A percentile compares a stretch with the other conserved stretches of the same genome.
phyloP scores from a whole-genome alignment of 1,140 invertebrate genomes.

The Coptotermes formosanus region DNA sequence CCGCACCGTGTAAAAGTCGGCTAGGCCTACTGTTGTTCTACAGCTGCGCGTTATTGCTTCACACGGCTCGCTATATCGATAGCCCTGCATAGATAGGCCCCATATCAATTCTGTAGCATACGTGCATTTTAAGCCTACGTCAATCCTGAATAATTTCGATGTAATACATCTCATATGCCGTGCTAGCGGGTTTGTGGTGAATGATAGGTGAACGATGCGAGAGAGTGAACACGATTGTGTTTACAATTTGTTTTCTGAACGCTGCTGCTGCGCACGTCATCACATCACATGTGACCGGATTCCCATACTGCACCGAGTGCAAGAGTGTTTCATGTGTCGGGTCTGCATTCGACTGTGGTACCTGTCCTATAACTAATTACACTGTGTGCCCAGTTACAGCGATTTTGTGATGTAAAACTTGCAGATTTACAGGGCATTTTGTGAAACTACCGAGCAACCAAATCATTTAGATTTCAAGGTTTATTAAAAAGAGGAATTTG shows the following conservation, averaged over 20 bases:
- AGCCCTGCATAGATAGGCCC: background rate
- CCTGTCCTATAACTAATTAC: no score
- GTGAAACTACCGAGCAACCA: no score
- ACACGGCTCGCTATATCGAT: background rate
- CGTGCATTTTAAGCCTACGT: conserved; percentile 6
- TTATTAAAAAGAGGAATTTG: no score
- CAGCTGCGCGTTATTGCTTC: background rate
- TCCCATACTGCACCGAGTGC: background rate
- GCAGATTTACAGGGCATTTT: no score
- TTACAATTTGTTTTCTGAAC: conserved; percentile 17
- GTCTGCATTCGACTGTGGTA: no score
- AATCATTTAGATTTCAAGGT: no score
- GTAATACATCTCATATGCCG: background rate
- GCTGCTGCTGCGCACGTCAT: background rate
- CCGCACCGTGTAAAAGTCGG: background rate
- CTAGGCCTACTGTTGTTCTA: background rate
- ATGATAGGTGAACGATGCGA: background rate
- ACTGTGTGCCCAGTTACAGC: no score
- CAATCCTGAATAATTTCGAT: conserved; percentile 2
- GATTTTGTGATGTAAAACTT: no score
- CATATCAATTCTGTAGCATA: background rate
- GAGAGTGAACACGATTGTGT: conserved; percentile 15
- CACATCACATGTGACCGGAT: background rate
- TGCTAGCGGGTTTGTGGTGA: background rate
- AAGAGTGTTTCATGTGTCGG: background rate